Evolutionary conservation across 2,797 vertebrate genomes (phyloP).

Genomic region (Ibycter americanus): DNA sequence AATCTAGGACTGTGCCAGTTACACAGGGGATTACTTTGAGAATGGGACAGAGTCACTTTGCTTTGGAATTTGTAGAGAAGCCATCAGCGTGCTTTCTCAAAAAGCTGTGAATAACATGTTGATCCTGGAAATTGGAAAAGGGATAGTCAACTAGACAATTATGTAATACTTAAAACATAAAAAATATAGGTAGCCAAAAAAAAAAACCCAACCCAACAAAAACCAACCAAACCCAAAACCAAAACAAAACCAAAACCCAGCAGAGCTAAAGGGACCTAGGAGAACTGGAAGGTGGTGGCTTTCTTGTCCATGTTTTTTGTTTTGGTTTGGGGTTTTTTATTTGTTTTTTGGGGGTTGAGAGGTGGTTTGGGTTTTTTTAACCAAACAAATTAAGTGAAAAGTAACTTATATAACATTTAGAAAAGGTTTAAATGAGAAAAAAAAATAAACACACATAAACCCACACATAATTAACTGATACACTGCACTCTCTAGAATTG

Average conservation of each 20-base stretch:
- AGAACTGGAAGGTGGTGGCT: not conserved
- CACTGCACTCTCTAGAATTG: not conserved
- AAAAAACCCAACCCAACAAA: not conserved
- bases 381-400: not conserved
- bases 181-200: not conserved
- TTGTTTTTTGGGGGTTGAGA: not conserved
- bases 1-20: not conserved
- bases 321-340: not conserved
- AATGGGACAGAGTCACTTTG: not conserved
- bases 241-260: not conserved
- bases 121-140: not conserved
- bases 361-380: not conserved
- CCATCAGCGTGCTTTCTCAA: not conserved
- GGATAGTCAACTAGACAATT: not conserved
- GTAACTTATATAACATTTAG: not conserved
- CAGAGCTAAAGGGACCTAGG: not conserved
- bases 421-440: not conserved
- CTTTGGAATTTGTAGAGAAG: slow-evolving; percentile 3
- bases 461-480: not conserved
- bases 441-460: not conserved
- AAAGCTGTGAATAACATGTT: slow-evolving; percentile 11
- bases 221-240: no score
- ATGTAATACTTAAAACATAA: not conserved
- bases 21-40: not conserved
- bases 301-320: fast-evolving